Evolutionary conservation across 2,797 vertebrate genomes (phyloP), one percentile per base, ranked within the genome.

Genomic region (Mareca strepera): DNA sequence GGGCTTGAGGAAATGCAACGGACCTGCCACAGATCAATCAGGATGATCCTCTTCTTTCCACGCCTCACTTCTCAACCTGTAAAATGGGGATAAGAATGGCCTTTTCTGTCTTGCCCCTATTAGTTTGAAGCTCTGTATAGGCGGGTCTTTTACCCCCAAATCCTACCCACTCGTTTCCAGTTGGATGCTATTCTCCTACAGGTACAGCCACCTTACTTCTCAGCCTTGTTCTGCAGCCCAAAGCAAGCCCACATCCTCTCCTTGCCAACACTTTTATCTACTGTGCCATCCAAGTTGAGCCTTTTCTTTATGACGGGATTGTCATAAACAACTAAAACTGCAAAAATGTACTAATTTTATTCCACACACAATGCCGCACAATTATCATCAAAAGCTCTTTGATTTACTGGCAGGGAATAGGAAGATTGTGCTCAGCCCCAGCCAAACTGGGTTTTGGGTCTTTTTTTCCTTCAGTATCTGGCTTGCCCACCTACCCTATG

Each of bases 341-440:
- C 64, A 90, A 37, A 93, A 93, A 70, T 4, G 31, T 17, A 10
- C 72, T 92, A 39, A 21, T 77, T 91, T 83, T 31, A 56, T 58
- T 66, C 46, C 60, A 68, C 37, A 58, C 26, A 88, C 64, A 80
- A 60, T 75, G 39, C 74, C 6, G 59, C 68, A 44, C 76, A 86
- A 90, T 94, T 91, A 79, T 82, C 75, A 82, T 88, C 95, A 85
- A 58, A 92, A 85, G 88, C 88, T 68, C 79, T 91, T 73, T 91
- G 92, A 95, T 93, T 95, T 76, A 14, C 90, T 85, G 94, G 88
- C 88, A 92, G 59, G 15, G 78, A 39, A 52, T 64, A 77, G 35
- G 55, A 53, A 82, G 80, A 33, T 8, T 74, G 37, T 48, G 72
- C 59, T 75, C 76, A 44, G 76, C 8, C 41, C 79, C 64, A 85